phyloP scores from a whole-genome alignment of 2,113 vertebrate species.

The Oenanthe melanoleuca region DNA sequence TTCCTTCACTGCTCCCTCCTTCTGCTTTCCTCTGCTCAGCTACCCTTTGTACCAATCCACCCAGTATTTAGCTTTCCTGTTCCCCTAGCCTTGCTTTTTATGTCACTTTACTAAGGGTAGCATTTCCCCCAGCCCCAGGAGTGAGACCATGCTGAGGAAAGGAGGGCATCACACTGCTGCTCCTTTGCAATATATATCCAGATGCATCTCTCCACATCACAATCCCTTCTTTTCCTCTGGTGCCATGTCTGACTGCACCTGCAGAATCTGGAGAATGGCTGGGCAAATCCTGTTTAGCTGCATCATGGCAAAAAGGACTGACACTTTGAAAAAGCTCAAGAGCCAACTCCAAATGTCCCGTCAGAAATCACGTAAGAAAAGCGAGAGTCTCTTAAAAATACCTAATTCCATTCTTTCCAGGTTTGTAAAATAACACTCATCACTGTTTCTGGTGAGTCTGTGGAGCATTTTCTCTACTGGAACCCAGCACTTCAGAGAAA shows the following conservation, averaged over 20 bases:
- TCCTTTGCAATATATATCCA: neutral
- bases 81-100: neutral
- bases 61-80: neutral
- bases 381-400: neutral
- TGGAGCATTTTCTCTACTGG: neutral
- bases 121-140: neutral
- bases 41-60: neutral
- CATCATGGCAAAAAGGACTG: neutral
- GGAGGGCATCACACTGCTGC: accelerated
- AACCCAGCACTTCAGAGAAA: neutral
- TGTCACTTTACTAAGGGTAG: neutral
- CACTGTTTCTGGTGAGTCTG: neutral
- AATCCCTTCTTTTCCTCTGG: neutral
- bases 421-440: neutral
- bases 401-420: neutral
- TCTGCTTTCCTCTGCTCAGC: neutral
- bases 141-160: neutral
- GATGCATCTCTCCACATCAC: neutral
- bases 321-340: neutral
- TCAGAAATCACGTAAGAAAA: neutral
- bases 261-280: neutral
- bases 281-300: neutral
- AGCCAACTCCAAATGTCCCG: neutral
- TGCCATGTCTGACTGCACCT: neutral
- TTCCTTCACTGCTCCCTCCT: neutral